These are phyloP conservation scores for Gymnothorax javanicus DNA, from an alignment of 2,797 vertebrate species.

Conservation along the genomic window DNA sequence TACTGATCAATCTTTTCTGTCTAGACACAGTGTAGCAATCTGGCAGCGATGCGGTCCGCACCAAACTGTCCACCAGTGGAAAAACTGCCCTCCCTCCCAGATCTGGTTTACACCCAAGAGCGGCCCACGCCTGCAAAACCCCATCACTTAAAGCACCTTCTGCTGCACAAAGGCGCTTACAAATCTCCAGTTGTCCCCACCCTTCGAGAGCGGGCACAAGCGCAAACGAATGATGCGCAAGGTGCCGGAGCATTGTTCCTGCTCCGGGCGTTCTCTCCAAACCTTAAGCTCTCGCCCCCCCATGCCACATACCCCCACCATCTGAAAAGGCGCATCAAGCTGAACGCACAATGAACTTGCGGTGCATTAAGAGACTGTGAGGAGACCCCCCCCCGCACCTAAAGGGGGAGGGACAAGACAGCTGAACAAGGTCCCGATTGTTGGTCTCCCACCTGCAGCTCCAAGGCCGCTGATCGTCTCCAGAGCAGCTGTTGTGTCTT, in stretches of 20 bases:
- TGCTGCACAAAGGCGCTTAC: background rate
- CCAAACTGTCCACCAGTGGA: background rate
- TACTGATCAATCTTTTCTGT: background rate
- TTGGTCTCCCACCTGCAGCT: constrained; percentile 35
- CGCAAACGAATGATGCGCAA: constrained; percentile 34
- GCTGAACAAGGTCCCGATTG: constrained; percentile 51
- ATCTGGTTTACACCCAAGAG: background rate
- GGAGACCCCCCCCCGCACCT: constrained; percentile 35
- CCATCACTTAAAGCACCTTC: background rate
- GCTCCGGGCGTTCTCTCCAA: background rate
- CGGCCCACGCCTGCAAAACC: background rate
- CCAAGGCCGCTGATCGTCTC: constrained; percentile 17
- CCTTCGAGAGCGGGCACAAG: constrained; percentile 31
- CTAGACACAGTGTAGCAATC: background rate
- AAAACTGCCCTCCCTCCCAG: background rate
- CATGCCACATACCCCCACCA: constrained; percentile 20
- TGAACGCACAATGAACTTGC: constrained; percentile 44
- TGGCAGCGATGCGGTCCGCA: background rate
- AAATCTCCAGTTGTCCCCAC: background rate
- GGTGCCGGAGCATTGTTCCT: background rate
- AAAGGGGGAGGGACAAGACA: constrained; percentile 34
- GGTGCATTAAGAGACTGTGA: constrained; percentile 44
- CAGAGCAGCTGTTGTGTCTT: constrained; percentile 25
- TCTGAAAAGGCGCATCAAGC: constrained; percentile 36
- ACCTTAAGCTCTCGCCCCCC: background rate